Evolutionary conservation across 2,113 vertebrate species (phyloP).

Genomic region (Edolisoma coerulescens): DNA sequence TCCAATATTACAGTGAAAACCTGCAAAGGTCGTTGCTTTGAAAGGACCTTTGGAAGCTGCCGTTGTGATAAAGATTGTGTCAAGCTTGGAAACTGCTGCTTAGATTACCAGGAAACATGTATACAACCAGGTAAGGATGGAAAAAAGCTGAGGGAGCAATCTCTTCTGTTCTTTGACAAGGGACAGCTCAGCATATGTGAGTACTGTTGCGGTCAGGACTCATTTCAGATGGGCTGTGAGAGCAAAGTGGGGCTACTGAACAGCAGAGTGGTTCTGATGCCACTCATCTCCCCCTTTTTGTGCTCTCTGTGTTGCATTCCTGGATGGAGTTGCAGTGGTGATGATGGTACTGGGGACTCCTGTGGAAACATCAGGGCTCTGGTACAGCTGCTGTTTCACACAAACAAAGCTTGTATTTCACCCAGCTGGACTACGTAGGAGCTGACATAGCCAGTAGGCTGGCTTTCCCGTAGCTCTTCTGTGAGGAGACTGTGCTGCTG

Average conservation of each 20-base stretch:
- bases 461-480: not conserved
- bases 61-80: conserved; percentile 77
- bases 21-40: conserved; percentile 81
- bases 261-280: not conserved
- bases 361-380: not conserved
- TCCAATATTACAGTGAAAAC: conserved; percentile 76
- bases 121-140: conserved; percentile 72
- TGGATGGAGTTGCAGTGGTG: not conserved
- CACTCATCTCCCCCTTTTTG: not conserved
- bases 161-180: not conserved
- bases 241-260: not conserved
- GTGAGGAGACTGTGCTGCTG: not conserved
- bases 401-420: not conserved
- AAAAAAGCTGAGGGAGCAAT: not conserved
- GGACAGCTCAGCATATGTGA: fast-evolving
- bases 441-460: not conserved
- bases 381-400: not conserved
- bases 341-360: not conserved
- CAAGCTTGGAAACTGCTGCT: conserved; percentile 79
- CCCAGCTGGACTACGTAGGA: not conserved
- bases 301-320: not conserved
- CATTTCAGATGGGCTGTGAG: not conserved
- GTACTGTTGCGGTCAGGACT: not conserved
- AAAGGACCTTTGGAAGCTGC: conserved; percentile 81
- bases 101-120: conserved; percentile 77